Evolutionary conservation across 30 jellyfish, hydroid and myxozoan species (phyloP).

Genomic region (Turritopsis rubra): DNA sequence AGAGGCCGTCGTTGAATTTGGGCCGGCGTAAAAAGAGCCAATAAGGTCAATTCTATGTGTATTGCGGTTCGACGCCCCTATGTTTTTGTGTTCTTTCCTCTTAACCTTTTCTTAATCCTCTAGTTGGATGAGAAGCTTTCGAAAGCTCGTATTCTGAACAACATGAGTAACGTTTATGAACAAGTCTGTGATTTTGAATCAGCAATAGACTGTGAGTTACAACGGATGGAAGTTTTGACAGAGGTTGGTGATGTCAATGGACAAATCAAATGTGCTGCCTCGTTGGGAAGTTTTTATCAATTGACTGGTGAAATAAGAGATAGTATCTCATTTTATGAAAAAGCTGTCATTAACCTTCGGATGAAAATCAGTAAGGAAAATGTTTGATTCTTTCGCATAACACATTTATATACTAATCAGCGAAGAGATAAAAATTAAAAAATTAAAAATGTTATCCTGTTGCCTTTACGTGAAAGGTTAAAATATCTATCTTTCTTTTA

Average conservation of each 20-base stretch:
- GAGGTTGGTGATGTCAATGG: constrained; percentile 75
- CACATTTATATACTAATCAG: not conserved
- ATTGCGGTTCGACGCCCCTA: no score
- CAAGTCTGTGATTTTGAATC: constrained; percentile 65
- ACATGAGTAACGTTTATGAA: constrained; percentile 83
- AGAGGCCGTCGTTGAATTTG: no score
- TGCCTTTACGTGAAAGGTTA: no score
- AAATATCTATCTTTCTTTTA: no score
- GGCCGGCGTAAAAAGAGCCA: no score
- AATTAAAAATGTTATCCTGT: not conserved
- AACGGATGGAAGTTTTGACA: constrained; percentile 60
- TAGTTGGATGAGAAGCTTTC: constrained; percentile 64
- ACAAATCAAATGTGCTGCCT: constrained; percentile 72
- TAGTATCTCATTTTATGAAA: constrained; percentile 60
- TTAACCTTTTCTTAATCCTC: not conserved
- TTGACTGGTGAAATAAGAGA: constrained; percentile 74
- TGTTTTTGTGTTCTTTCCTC: not conserved
- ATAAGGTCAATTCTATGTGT: no score
- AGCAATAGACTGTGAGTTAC: constrained; percentile 60
- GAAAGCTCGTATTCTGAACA: constrained; percentile 67
- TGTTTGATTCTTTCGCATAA: not conserved
- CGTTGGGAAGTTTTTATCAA: constrained; percentile 61
- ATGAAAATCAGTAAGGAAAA: constrained; percentile 77
- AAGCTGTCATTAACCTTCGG: constrained; percentile 70
- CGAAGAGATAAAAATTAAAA: not conserved